These are phyloP conservation scores for Molorchus minor DNA, from an alignment of 2,888 invertebrate genomes.

Conservation along the genomic window DNA sequence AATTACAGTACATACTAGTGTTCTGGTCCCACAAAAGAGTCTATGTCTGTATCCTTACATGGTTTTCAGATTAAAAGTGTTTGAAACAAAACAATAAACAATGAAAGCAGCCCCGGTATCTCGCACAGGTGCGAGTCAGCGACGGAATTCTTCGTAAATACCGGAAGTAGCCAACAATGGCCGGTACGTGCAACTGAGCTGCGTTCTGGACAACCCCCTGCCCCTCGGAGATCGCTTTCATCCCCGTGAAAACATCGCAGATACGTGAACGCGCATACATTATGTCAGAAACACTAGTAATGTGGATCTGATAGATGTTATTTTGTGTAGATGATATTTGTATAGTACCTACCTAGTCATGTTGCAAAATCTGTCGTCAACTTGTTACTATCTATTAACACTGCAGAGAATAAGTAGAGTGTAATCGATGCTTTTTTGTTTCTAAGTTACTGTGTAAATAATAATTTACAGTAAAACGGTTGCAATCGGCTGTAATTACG, in stretches of 20 bases:
- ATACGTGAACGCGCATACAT: constrained; percentile 58
- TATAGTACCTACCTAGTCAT: too few relatives aligned
- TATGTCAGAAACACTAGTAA: constrained; percentile 36
- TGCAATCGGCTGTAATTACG: too few relatives aligned
- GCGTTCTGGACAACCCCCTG: constrained; percentile 51
- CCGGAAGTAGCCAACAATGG: constrained; percentile 61
- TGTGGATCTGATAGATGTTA: constrained; percentile 1
- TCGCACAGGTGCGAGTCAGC: constrained; percentile 46
- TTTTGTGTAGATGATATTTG: constrained; percentile 8
- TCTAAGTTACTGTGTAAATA: too few relatives aligned
- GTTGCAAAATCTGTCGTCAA: too few relatives aligned
- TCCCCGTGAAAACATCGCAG: constrained; percentile 34
- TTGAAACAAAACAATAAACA: constrained; percentile 39
- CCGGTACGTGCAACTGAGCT: constrained; percentile 59
- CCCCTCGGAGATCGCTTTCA: constrained; percentile 42
- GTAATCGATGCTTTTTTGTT: too few relatives aligned
- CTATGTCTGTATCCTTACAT: not conserved
- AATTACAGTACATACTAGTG: too few relatives aligned
- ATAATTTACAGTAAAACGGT: too few relatives aligned
- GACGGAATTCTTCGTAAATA: constrained; percentile 52
- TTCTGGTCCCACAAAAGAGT: too few relatives aligned
- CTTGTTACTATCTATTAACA: too few relatives aligned
- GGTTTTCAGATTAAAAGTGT: constrained; percentile 23
- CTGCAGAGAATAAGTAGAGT: too few relatives aligned
- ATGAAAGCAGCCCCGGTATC: constrained; percentile 37